Evolutionary conservation across 2,797 vertebrate species (phyloP), one percentile per base, ranked within the genome.

Genomic region (Labroides dimidiatus): DNA sequence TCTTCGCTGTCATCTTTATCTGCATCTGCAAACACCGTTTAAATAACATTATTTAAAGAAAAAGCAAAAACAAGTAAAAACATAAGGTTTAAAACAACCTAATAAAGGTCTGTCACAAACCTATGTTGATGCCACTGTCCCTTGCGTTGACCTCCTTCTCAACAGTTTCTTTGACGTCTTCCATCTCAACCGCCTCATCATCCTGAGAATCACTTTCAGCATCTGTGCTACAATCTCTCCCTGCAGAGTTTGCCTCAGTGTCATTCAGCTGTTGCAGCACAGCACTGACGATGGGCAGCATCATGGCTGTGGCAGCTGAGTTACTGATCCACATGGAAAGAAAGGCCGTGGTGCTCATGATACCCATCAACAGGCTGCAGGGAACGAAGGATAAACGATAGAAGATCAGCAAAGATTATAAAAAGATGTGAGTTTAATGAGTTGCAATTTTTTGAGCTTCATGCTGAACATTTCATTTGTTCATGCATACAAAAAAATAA

Each of bases 251-350:
- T 17, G 83, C 84, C 56, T 94, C 94, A 0, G 93, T 92, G 42
- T 66, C 84, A 16, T 91, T 78, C 49, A 97, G 85, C 89, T 96
- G 94, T 10, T 96, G 75, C 80, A 97, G 82, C 41, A 97, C 95
- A 0, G 96, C 95, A 0, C 95, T 93, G 0, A 93, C 90, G 0
- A 98, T 97, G 54, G 96, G 96, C 44, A 97, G 56, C 96, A 97
- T 97, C 96, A 98, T 97, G 90, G 96, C 96, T 0, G 96, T 94
- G 51, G 95, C 94, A 81, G 96, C 96, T 0, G 95, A 96, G 84
- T 97, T 98, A 87, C 95, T 97, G 89, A 97, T 96, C 96, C 96
- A 98, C 96, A 98, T 97, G 3, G 96, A 98, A 75, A 98, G 92
- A 78, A 98, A 97, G 30, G 96, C 96, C 0, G 96, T 97, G 75